Conservation (phyloP, 2,113 vertebrate genomes). For the Aspiorhynchus laticeps region DNA sequence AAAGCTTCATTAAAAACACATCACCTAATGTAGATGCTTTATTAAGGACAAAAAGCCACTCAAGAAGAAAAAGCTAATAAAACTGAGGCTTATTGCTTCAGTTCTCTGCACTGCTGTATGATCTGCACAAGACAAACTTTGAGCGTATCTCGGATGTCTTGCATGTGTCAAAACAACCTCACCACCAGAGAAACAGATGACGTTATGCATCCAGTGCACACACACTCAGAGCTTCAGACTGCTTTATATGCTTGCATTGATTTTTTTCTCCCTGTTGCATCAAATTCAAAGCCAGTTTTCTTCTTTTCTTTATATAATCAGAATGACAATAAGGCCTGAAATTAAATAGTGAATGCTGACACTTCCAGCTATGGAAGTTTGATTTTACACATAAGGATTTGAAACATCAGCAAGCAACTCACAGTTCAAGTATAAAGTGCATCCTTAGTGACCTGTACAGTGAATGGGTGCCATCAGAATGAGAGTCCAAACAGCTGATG, state of each 20-base stretch:
- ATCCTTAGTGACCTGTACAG: background rate
- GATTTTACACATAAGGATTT: background rate
- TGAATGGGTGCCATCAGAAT: background rate
- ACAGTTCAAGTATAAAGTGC: background rate
- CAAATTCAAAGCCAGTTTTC: background rate
- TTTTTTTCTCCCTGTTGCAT: background rate
- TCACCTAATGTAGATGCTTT: background rate
- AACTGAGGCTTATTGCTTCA: background rate
- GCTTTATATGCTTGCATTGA: slow-evolving; percentile 5
- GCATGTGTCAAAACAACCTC: background rate
- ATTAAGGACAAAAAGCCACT: background rate
- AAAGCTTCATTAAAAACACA: slow-evolving; percentile 15
- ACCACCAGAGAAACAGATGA: background rate
- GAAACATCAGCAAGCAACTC: background rate
- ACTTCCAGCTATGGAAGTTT: background rate
- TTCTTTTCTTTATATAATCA: background rate
- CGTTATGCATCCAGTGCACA: background rate
- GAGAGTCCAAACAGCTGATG: background rate
- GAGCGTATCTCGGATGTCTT: background rate
- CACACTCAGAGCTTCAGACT: background rate
- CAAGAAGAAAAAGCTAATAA: background rate
- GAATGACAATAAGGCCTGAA: background rate
- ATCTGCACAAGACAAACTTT: background rate
- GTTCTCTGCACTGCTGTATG: background rate
- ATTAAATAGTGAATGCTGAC: background rate